Evolutionary conservation across 2,797 vertebrate species (phyloP).

Genomic region (Artibeus lituratus): DNA sequence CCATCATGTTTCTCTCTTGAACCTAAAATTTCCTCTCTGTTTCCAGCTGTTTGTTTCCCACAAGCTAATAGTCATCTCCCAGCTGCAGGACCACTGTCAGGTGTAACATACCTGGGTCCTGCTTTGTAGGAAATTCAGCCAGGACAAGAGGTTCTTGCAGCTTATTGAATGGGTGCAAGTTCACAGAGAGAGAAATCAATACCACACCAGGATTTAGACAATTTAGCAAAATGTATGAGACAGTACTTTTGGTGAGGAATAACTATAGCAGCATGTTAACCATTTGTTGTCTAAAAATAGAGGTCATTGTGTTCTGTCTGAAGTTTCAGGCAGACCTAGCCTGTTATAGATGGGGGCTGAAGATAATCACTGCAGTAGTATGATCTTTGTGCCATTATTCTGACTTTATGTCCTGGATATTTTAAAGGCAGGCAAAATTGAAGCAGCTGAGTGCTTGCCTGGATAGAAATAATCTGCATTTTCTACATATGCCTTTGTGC

Average conservation of each 20-base stretch:
- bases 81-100: conserved; percentile 59
- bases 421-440: background rate
- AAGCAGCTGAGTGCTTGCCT: background rate
- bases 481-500: background rate
- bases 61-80: conserved; percentile 59
- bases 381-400: background rate
- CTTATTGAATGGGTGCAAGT: conserved; percentile 76
- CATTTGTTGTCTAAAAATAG: conserved; percentile 51
- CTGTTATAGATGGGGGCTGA: background rate
- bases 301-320: conserved; percentile 37
- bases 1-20: conserved; percentile 35
- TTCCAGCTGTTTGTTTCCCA: conserved; percentile 61
- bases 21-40: conserved; percentile 72
- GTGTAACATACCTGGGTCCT: conserved; percentile 62
- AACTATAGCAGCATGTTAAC: conserved; percentile 70
- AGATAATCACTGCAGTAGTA: background rate
- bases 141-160: conserved; percentile 74
- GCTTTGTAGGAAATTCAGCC: conserved; percentile 74
- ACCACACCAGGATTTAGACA: conserved; percentile 78
- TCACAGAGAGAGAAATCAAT: conserved; percentile 80
- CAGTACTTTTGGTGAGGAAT: conserved; percentile 76
- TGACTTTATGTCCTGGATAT: background rate
- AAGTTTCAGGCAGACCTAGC: conserved; percentile 37
- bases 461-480: conserved; percentile 23
- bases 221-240: conserved; percentile 79